Evolutionary conservation across 2,888 invertebrate genomes (phyloP).

Genomic region (Vannuccia rotundouncinata): DNA sequence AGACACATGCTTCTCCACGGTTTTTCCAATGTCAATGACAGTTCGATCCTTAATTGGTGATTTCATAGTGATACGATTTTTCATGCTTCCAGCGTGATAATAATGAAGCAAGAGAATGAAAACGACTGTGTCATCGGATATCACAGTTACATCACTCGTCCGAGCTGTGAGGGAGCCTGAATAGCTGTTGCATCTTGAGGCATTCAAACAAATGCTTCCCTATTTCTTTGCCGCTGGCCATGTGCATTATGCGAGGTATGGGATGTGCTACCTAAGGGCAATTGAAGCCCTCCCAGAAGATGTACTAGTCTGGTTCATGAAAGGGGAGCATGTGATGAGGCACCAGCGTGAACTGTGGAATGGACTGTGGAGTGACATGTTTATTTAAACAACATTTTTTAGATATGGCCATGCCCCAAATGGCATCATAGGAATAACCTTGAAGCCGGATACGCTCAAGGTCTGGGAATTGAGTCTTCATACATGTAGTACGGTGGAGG

Average conservation of each 20-base stretch:
- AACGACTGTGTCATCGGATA: no score
- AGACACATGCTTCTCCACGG: no score
- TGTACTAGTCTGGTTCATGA: conserved; percentile 20
- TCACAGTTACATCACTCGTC: no score
- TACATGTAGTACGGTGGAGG: conserved; percentile 23
- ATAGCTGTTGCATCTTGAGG: neutral
- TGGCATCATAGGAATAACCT: conserved; percentile 26
- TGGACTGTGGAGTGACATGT: conserved; percentile 23
- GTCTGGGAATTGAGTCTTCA: conserved; percentile 20
- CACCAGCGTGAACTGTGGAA: neutral
- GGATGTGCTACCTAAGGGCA: conserved; percentile 26
- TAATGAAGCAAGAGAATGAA: no score
- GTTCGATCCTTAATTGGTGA: no score
- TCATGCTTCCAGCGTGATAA: no score
- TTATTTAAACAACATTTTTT: conserved; percentile 14
- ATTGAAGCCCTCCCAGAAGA: conserved; percentile 23
- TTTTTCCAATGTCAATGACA: no score
- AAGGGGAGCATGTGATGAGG: conserved; percentile 26
- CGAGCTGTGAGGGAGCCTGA: neutral
- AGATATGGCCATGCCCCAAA: conserved; percentile 26
- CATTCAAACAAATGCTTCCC: neutral
- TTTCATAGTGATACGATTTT: no score
- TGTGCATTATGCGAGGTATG: conserved; percentile 13
- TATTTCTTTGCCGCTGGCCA: neutral
- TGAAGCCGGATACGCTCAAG: conserved; percentile 24